These are phyloP conservation scores for Verasper variegatus DNA, from an alignment of 2,113 vertebrate genomes.

Conservation along the genomic window DNA sequence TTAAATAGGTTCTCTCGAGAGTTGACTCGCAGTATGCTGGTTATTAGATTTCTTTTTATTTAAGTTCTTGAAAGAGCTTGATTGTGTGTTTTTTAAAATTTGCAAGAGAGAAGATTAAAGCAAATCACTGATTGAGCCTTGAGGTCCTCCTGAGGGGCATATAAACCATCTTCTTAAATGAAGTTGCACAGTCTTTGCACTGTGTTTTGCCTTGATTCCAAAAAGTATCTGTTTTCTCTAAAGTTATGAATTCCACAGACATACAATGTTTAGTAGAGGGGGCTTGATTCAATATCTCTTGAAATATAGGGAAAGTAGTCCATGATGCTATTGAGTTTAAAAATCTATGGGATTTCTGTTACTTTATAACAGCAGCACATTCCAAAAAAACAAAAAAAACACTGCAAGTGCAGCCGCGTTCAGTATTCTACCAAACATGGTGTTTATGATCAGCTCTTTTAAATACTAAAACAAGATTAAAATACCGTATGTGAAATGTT, in stretches of 20 bases:
- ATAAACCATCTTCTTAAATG: conserved; percentile 40
- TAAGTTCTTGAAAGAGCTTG: conserved; percentile 21
- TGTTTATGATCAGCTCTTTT: too few species aligned
- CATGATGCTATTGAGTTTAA: too few species aligned
- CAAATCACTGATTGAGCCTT: conserved; percentile 44
- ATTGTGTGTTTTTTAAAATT: conserved; percentile 29
- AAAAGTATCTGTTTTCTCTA: not conserved
- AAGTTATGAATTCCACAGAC: not conserved
- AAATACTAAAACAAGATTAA: too few species aligned
- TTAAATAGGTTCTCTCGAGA: conserved; percentile 16
- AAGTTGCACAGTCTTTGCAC: conserved; percentile 27
- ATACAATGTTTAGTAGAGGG: not conserved
- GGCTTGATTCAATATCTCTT: not conserved
- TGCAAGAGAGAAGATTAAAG: conserved; percentile 52
- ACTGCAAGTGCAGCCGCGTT: too few species aligned
- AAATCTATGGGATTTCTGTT: not conserved
- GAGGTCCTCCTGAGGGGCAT: conserved; percentile 41
- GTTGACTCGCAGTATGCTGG: conserved; percentile 19
- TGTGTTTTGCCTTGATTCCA: conserved; percentile 2
- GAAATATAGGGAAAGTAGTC: too few species aligned
- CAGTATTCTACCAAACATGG: too few species aligned
- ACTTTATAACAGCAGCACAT: not conserved
- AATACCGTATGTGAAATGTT: too few species aligned
- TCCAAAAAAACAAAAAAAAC: too few species aligned
- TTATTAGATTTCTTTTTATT: conserved; percentile 33